Base-by-base conservation (phyloP, 2,113 vertebrate species). In the Vanacampus margaritifer region DNA sequence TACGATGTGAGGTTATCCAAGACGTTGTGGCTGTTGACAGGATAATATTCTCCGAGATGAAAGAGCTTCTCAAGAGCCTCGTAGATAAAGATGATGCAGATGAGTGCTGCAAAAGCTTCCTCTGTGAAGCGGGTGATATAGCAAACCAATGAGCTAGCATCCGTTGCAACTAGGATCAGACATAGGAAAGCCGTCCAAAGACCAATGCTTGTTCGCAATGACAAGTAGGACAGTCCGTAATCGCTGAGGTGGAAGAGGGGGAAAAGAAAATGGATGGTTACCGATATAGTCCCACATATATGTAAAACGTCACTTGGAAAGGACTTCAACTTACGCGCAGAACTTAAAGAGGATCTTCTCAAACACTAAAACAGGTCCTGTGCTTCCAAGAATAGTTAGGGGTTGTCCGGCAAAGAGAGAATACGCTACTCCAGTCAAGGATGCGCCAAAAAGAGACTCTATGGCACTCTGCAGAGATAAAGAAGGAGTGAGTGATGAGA, bases 281-380 rank as follows among this genome's bases (percentile, higher is more conserved):
- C 1, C 3, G 7, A 60, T 59, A 35, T n/a, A n/a, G 7, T 9
- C 26, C 2, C 26, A 26, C 26, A 26, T 26, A 41, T 26, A 17
- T 43, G 13, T 24, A 13, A 60, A 60, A 13, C 37, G 3, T 57
- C 23, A 54, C 51, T 26, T 4, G 51, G 11, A 54, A 24, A 26
- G 5, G 3, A 12, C 24, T 65, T 8, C 26, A 37, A 74, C 96
- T 88, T 87, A 97, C 96, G 71, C 93, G 94, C 96, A 98, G 83
- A 98, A 98, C 84, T 95, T 97, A 90, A 94, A 98, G 84, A 98
- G 91, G 91, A 98, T 98, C 90, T 98, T 98, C 90, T 98, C 96
- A 90, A 98, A 98, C 71, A 98, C 95, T 87, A 98, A 89, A 86
- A 98, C 96, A 58, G 96, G 96, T 81, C 96, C 96, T 12, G 96